These are phyloP conservation scores for Epicauta chinensis DNA, from an alignment of 1,140 invertebrate species.

Conservation along the genomic window DNA sequence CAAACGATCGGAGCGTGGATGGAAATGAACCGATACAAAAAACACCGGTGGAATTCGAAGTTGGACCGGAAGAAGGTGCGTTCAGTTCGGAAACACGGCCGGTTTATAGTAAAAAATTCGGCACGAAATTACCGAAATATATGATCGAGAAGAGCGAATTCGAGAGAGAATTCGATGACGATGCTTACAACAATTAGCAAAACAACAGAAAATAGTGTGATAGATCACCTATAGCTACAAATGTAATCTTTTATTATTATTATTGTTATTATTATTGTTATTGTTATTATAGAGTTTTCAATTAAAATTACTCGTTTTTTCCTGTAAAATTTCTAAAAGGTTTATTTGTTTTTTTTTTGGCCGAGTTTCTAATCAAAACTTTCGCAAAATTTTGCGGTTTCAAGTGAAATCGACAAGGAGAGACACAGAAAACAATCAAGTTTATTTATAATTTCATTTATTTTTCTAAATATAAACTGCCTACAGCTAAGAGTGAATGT, in stretches of 20 bases:
- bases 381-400: too few relatives aligned
- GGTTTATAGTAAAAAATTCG: slow-evolving; percentile 54
- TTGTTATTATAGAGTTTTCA: too few relatives aligned
- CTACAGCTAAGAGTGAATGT: slow-evolving; percentile 43
- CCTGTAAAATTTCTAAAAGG: too few relatives aligned
- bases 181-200: slow-evolving; percentile 4
- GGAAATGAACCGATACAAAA: slow-evolving; percentile 41
- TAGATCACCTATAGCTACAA: too few relatives aligned
- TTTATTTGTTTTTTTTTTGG: too few relatives aligned
- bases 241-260: too few relatives aligned
- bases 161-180: slow-evolving; percentile 57
- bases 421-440: too few relatives aligned
- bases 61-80: slow-evolving; percentile 47
- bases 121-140: slow-evolving; percentile 57
- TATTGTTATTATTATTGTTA: too few relatives aligned
- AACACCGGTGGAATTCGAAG: slow-evolving; percentile 47
- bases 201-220: too few relatives aligned
- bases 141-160: slow-evolving; percentile 61
- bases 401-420: too few relatives aligned
- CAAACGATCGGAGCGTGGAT: slow-evolving; percentile 37
- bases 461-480: slow-evolving; percentile 44
- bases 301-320: too few relatives aligned
- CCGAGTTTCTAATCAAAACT: too few relatives aligned
- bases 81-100: slow-evolving; percentile 57
- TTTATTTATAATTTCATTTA: slow-evolving; percentile 31